Evolutionary conservation across 2,113 vertebrate genomes (phyloP), one percentile per base, ranked within the genome.

Genomic region (Chlorocebus sabaeus): DNA sequence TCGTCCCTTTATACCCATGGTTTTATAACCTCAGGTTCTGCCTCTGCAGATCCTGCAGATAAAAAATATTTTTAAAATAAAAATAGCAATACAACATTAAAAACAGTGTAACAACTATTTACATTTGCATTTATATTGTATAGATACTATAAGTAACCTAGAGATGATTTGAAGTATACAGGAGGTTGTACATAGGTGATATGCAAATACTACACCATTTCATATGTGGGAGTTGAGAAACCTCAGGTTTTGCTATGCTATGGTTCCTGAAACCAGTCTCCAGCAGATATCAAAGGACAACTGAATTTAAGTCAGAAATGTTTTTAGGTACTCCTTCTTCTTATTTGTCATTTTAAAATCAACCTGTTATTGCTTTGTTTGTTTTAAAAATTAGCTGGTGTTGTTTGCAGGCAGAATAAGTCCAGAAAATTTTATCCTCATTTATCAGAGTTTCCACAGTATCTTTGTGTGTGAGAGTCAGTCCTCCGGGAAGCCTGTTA

Each of bases 361-460:
- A 81, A 4, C 0, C 52, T 83, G n/a, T 48, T 87, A 68, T 50
- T 79, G 25, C 72, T 72, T 55, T n/a, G 30, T 72, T 55, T n/a
- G 30, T 73, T 92, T 95, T 80, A 38, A 55, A 93, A 93, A 18
- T 13, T 48, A 59, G 52, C 73, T 45, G 38, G 12, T 94, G 22
- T 82, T 82, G 8, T 70, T 52, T 8, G 43, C 92, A 89, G 32
- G 38, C 61, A 97, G 93, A 93, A 72, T 55, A 81, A 93, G 91
- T 52, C 18, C 7, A n/a, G 59, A 85, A n/a, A 82, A n/a, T 73
- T 50, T 64, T 67, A 40, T 61, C 30, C 43, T 25, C 43, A 18
- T 43, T 67, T 87, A 32, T 83, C 72, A 93, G 61, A 82, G 30
- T 50, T 59, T 80, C 45, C 80, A 52, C 8, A 13, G 6, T 55